Base-by-base conservation (phyloP, 2,113 vertebrate species). In the Hepsetus odoe region DNA sequence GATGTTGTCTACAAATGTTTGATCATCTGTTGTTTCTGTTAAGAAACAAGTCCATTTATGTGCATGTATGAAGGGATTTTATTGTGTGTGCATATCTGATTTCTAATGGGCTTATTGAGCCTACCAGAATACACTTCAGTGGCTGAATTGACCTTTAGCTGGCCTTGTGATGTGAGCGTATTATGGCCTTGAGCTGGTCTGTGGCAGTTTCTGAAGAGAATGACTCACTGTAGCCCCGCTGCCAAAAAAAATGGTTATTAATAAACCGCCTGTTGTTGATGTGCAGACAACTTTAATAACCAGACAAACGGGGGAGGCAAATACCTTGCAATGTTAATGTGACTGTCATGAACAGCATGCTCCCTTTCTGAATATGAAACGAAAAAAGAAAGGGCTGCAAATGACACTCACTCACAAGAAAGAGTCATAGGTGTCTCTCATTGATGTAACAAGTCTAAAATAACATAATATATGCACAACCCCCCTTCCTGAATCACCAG, bases 191-290 rank as follows among this genome's bases (percentile, higher is more conserved):
- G 85, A 42, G 80, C 84, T 88, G 78, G 85, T 84, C 83, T 72
- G 61, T 81, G 83, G 82, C 80, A 83, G 85, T 88, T 84, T 87
- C 81, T 79, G 74, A 77, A 76, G 74, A 81, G 71, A 88, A 71
- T 76, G 72, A 76, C 66, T 78, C 66, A 79, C 56, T 62, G 76
- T 32, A 44, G 26, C 40, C 26, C 38, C 44, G 22, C 18, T 66
- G 77, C 80, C 77, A 85, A 74, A 86, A 76, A 86, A 76, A 81
- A 65, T 77, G 58, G 85, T 85, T 93, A 93, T 91, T 91, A 89
- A 93, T 92, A 93, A 88, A 88, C 79, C 49, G 85, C 85, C 88
- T 86, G 87, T 82, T 91, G 89, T 85, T 86, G 87, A 85, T 80
- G 58, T 87, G 86, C 58, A 86, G 88, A 89, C 87, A 88, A 80